Base-by-base conservation (phyloP, 2,113 vertebrate genomes). In the Stegostoma tigrinum region DNA sequence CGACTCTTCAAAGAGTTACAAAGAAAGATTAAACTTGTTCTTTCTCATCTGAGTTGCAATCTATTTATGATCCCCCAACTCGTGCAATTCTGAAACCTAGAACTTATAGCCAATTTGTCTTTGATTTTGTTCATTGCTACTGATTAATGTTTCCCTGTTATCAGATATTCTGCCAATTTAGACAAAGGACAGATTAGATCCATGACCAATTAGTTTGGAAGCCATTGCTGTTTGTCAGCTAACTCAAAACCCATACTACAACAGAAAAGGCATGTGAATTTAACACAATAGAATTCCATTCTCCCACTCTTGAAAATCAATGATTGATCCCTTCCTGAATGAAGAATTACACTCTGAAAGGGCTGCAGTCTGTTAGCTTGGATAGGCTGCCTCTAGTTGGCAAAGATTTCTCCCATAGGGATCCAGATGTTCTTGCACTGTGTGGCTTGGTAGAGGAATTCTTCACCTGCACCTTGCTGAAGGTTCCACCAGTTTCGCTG, bases 361-460 rank as follows among this genome's bases (percentile, higher is more conserved):
- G 0, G 0, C 64, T 30, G 5, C 23, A 55, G 27, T 89, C 48
- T 89, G 24, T 30, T 34, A n/a, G 45, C 90, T 19, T 19, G 12
- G 66, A 27, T 27, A 21, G 15, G 15, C 85, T 5, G 70, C 24
- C 42, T 7, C 96, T 96, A 97, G 95, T 97, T 97, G 64, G 67
- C 8, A 96, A 96, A 97, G 86, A 96, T 85, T 96, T 97, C 98
- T 3, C 98, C 98, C 23, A 98, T 98, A 2, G 98, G 98, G 95
- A 99, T 98, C 98, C 98, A 99, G 70, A 99, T 96, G 80, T 97
- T 98, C 97, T 98, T 99, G 97, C 98, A 98, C 96, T 98, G 97
- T 0, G 98, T 97, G 1, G 98, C 97, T 0, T 97, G 97, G 42
- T 97, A 97, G 96, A 97, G 97, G 96, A 98, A 96, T 95, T 99